Evolutionary conservation across 2,113 vertebrate genomes (phyloP), one percentile per base, ranked within the genome.

Genomic region (Leptosomus discolor): DNA sequence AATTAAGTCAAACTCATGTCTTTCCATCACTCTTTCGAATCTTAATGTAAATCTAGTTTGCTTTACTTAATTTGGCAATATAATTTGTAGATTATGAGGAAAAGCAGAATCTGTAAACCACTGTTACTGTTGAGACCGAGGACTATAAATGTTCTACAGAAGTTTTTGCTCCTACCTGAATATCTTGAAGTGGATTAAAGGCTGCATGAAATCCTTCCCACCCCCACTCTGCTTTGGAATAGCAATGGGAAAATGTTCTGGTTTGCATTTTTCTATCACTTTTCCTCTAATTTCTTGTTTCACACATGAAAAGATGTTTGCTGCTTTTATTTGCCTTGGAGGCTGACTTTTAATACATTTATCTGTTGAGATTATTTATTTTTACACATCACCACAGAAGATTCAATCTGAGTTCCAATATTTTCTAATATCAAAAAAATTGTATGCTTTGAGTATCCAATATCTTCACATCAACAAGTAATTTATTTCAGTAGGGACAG

Each of bases 11-110:
- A 95, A 93, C 29, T 90, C 71, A 68, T 68, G 23, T 78, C 41
- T 97, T 94, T 74, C 46, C 34, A 61, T 73, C 39, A 36, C n/a
- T 96, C 54, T 87, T 94, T 65, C 77, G 83, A 93, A 60, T 68
- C 77, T 88, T 94, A 95, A 92, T 74, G 69, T 95, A 97, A 96
- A 93, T 82, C 83, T 17, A 85, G 53, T 83, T 92, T 85, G 53
- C 29, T 81, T 84, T 95, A 94, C 94, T 97, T 89, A 77, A 94
- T 97, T 92, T 97, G 96, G 93, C 82, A 96, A 57, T 34, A 83
- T 75, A 88, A 91, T 92, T 84, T 93, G 24, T 94, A 30, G 21
- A 89, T 96, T 86, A 93, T 90, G 73, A 94, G 88, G 76, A 96
- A 95, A 96, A 32, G 26, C 56, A 30, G 65, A 86, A 90, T 63